A percentile compares a stretch with the other conserved stretches of the same genome.
These are phyloP conservation scores for Campodea augens DNA, from an alignment of 1,140 invertebrate species.

Conservation along the genomic window DNA sequence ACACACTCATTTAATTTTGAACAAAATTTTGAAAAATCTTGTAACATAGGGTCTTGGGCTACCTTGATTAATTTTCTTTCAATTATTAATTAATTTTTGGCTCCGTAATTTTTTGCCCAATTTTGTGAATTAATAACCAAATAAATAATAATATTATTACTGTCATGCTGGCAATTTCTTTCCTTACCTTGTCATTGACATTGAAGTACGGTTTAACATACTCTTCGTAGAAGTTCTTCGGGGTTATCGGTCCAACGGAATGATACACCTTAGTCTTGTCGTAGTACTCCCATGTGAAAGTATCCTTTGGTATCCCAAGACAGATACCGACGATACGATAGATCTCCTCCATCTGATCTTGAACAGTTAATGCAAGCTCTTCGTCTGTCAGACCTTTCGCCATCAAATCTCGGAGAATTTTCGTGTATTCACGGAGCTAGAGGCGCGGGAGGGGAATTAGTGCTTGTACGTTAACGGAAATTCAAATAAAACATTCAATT, in stretches of 20 bases:
- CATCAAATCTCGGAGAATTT: conserved; percentile 41
- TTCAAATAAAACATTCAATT: no score
- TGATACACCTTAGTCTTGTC: conserved; percentile 64
- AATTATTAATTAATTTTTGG: no score
- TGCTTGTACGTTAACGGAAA: no score
- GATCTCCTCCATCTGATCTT: conserved; percentile 46
- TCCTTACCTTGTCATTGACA: conserved; percentile 70
- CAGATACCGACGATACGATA: conserved; percentile 67
- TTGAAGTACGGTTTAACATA: conserved; percentile 60
- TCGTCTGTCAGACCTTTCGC: conserved; percentile 31
- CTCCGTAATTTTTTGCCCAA: no score
- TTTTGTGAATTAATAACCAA: no score
- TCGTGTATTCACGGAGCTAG: conserved; percentile 61
- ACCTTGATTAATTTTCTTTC: no score
- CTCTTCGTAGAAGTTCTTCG: conserved; percentile 58
- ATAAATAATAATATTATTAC: no score
- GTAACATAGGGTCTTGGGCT: no score
- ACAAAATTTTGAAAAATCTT: no score
- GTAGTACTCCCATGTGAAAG: conserved; percentile 71
- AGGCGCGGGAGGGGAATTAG: no score
- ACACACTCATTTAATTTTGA: no score
- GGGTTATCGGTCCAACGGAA: conserved; percentile 50
- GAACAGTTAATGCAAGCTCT: conserved; percentile 34
- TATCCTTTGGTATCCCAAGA: conserved; percentile 56
- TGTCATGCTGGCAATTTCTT: no score